phyloP scores from a whole-genome alignment of 2,113 vertebrate genomes.

The Neomonachus schauinslandi region DNA sequence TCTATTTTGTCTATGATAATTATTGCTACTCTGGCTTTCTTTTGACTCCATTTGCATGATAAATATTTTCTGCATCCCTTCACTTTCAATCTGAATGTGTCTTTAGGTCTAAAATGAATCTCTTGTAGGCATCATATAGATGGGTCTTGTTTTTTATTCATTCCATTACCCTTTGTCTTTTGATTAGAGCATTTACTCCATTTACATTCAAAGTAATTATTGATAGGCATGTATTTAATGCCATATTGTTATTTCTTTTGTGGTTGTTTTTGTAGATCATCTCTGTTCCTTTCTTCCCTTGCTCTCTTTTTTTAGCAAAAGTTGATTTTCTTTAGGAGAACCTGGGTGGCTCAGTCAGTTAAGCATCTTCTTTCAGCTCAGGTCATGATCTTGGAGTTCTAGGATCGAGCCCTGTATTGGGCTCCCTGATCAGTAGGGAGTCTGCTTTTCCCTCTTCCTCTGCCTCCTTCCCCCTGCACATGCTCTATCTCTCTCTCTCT shows the following conservation, averaged over 20 bases:
- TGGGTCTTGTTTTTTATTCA: neutral
- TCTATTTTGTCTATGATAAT: neutral
- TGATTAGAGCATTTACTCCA: neutral
- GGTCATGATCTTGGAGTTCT: no score
- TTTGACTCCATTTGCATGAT: neutral
- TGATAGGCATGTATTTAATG: neutral
- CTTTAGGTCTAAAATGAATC: neutral
- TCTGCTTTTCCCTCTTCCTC: no score
- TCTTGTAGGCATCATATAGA: neutral
- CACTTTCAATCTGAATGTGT: neutral
- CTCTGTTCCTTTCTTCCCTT: neutral
- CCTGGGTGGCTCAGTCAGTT: no score
- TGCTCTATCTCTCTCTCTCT: no score
- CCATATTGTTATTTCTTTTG: neutral
- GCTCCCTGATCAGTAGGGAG: no score
- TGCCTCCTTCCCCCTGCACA: no score
- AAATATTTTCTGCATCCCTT: neutral
- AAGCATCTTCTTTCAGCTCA: no score
- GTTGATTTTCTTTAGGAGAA: neutral
- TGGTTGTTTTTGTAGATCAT: neutral
- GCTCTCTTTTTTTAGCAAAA: neutral
- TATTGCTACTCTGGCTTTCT: neutral
- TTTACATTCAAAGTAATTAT: neutral
- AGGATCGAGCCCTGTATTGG: no score
- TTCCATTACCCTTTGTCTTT: neutral